Percentiles rank a stretch among this genome's conserved stretches.
Evolutionary conservation across 2,797 vertebrate genomes (phyloP).

Genomic region (Myotis pilosus): DNA sequence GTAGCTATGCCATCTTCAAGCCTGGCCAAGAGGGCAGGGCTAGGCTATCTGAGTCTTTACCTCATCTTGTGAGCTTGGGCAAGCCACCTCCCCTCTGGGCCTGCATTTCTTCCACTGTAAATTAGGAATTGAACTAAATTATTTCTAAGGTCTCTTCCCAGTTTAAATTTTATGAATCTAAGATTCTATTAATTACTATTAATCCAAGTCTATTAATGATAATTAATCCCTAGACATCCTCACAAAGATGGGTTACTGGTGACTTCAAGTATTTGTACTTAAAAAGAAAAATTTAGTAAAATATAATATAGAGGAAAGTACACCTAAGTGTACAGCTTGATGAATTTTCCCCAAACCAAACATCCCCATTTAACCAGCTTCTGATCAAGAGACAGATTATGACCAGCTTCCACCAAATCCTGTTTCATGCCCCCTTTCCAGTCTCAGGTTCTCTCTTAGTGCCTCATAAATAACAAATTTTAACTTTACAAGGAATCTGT

Average conservation of each 20-base stretch:
- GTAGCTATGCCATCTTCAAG: background rate
- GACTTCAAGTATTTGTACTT: background rate
- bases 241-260: background rate
- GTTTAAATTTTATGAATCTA: slow-evolving; percentile 24
- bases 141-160: background rate
- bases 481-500: background rate
- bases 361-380: background rate
- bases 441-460: background rate
- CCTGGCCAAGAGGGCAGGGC: background rate
- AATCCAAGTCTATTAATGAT: slow-evolving; percentile 18
- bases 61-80: accelerated
- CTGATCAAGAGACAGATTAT: background rate
- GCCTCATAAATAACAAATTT: background rate
- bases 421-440: accelerated
- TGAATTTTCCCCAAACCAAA: background rate
- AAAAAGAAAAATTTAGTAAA: background rate
- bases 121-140: background rate
- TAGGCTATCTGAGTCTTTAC: no score
- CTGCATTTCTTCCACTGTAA: background rate
- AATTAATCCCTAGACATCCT: background rate
- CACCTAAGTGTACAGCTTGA: background rate
- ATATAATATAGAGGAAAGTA: background rate
- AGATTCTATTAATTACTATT: background rate
- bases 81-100: background rate
- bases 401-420: background rate